phyloP scores from a whole-genome alignment of 1,140 invertebrate genomes.

The Scaptomyza graminum region DNA sequence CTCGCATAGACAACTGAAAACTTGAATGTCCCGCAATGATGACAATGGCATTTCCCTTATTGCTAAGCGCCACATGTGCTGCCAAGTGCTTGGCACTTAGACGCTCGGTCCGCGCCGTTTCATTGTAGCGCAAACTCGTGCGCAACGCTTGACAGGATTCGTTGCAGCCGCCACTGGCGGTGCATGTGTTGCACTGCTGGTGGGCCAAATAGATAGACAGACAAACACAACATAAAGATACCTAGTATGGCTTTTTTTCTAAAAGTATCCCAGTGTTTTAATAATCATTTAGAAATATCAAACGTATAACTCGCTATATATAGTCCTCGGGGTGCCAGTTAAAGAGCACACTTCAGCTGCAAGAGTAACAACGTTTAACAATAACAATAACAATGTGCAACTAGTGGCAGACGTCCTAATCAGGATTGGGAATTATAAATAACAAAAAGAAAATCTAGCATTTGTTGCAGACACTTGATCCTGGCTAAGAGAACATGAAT shows the following conservation, averaged over 20 bases:
- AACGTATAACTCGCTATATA: conserved; percentile 1
- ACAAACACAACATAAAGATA: conserved; percentile 40
- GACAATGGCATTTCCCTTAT: conserved; percentile 16
- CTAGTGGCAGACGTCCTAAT: conserved; percentile 58
- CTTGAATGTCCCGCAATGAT: conserved; percentile 56
- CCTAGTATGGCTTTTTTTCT: conserved; percentile 17
- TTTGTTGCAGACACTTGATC: conserved; percentile 20
- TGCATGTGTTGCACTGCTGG: conserved; percentile 30
- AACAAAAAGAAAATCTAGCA: conserved; percentile 2
- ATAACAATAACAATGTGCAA: conserved; percentile 64
- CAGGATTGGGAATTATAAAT: conserved; percentile 22
- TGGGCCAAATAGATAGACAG: conserved; percentile 65
- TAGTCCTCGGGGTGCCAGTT: neutral
- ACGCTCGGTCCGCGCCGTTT: conserved; percentile 33
- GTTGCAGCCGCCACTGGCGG: neutral
- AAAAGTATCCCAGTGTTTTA: conserved; percentile 23
- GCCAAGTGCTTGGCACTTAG: conserved; percentile 36
- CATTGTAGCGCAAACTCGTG: conserved; percentile 55
- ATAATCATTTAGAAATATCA: conserved; percentile 10
- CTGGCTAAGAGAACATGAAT: conserved; percentile 87
- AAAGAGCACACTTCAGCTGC: neutral
- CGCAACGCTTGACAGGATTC: conserved; percentile 27
- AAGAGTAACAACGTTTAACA: conserved; percentile 23
- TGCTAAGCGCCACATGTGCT: neutral
- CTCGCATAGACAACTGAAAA: conserved; percentile 43